Conservation (phyloP, 2,113 vertebrate genomes). For the Phalacrocorax brasilianus region DNA sequence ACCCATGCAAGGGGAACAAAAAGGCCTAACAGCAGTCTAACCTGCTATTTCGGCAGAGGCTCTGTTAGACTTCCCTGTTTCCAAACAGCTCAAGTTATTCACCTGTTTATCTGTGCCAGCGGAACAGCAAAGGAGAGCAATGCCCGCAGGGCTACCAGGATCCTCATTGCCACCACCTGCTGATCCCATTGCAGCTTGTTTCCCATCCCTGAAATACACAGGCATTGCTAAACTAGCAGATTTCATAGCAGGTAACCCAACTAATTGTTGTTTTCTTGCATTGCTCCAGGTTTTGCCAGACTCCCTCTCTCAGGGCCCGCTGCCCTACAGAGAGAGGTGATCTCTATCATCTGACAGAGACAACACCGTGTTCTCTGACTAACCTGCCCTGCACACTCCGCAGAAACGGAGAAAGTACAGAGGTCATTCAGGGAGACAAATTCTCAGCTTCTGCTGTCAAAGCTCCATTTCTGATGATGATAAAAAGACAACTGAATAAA, state of each 20-base stretch:
- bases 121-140: neutral
- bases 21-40: neutral
- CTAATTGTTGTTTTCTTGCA: neutral
- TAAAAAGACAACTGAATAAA: neutral
- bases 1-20: neutral
- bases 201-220: neutral
- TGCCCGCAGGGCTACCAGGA: neutral
- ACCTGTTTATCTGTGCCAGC: neutral
- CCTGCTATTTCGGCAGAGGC: neutral
- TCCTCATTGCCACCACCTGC: rapidly evolving
- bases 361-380: too few species aligned
- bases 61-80: neutral
- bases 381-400: too few species aligned
- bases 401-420: neutral
- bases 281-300: neutral
- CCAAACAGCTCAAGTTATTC: neutral
- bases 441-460: neutral
- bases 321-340: rapidly evolving
- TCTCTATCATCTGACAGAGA: neutral
- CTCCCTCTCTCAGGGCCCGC: rapidly evolving
- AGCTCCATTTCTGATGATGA: neutral
- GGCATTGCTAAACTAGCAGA: neutral
- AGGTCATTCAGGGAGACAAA: rapidly evolving
- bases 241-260: neutral
- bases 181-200: rapidly evolving